phyloP scores from a whole-genome alignment of 2,888 invertebrate species.

The Saturnia pavonia region DNA sequence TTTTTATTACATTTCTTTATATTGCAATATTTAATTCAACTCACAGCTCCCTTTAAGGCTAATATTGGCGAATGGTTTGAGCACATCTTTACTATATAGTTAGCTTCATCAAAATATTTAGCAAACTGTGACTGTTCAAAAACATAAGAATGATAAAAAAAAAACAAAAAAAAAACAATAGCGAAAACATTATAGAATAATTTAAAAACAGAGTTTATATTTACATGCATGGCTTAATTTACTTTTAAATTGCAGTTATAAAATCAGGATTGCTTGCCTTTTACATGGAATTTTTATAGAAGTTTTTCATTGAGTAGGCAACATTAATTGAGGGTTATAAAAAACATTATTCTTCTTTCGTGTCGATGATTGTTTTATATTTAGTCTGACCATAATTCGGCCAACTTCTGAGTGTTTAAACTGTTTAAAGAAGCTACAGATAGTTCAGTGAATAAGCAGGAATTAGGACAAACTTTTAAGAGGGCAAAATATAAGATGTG shows the following conservation, averaged over 20 bases:
- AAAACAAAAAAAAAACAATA: too few relatives aligned
- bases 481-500: too few relatives aligned
- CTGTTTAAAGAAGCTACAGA: too few relatives aligned
- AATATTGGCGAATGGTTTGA: conserved; percentile 65
- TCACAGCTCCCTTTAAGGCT: conserved; percentile 79
- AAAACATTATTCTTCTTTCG: too few relatives aligned
- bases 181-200: too few relatives aligned
- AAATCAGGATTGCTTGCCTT: neutral
- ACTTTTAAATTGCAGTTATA: neutral
- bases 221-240: neutral
- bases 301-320: neutral
- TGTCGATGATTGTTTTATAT: too few relatives aligned
- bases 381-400: too few relatives aligned
- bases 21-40: conserved; percentile 59
- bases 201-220: neutral
- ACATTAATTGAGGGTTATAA: neutral
- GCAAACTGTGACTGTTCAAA: neutral
- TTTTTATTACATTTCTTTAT: conserved; percentile 9
- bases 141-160: too few relatives aligned
- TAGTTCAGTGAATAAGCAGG: too few relatives aligned
- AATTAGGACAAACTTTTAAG: too few relatives aligned
- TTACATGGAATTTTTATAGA: neutral
- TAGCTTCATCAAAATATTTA: conserved; percentile 32
- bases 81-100: conserved; percentile 55
- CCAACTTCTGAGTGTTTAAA: too few relatives aligned